Conservation (phyloP, 2,113 vertebrate species). For the Chelonoidis abingdonii region DNA sequence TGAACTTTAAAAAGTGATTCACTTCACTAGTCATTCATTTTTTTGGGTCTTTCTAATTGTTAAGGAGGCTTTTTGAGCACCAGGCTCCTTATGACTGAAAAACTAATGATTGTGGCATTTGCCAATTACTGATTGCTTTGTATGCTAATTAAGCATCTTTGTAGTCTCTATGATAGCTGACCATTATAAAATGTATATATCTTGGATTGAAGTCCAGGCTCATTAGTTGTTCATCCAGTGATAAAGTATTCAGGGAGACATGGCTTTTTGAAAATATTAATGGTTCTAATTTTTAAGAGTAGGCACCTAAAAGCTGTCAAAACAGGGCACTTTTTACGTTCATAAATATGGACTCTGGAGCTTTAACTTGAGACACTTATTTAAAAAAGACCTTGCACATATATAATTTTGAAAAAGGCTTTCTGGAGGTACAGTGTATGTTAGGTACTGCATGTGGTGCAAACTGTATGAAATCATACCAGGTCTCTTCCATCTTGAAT, state of each 20-base stretch:
- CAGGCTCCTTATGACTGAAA: not conserved
- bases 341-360: not conserved
- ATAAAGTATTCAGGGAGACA: not conserved
- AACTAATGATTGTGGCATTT: slow-evolving; percentile 10
- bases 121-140: slow-evolving; percentile 6
- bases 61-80: not conserved
- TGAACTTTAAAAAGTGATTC: not conserved
- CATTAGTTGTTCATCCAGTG: not conserved
- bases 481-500: not conserved
- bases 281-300: not conserved
- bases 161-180: slow-evolving; percentile 1
- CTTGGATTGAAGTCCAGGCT: not conserved
- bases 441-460: not conserved
- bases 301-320: not conserved
- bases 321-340: not conserved
- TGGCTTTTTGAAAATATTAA: not conserved
- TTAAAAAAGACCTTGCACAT: not conserved
- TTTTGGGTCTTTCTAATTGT: not conserved
- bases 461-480: not conserved
- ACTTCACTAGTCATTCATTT: not conserved
- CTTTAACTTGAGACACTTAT: not conserved
- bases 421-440: not conserved
- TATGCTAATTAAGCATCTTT: slow-evolving; percentile 25
- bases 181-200: not conserved
- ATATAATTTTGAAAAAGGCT: not conserved